Conservation (phyloP, 2,888 invertebrate genomes). For the Parnassius glacialis region DNA sequence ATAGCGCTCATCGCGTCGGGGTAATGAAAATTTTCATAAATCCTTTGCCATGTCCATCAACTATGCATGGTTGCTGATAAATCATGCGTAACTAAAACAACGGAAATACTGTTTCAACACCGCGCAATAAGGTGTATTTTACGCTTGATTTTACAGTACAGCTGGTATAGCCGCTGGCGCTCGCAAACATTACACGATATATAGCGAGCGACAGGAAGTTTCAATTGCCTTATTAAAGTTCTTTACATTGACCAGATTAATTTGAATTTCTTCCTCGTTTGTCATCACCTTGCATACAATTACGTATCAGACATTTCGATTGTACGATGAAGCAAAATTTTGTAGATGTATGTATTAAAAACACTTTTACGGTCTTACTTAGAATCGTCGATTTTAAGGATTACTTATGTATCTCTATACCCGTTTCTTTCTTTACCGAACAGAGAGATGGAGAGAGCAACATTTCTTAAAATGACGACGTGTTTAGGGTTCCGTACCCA, state of each 20-base stretch:
- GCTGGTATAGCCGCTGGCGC: constrained; percentile 11
- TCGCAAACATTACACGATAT: constrained; percentile 31
- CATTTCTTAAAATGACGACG: too few species aligned
- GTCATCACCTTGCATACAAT: constrained; percentile 28
- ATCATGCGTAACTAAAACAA: not conserved
- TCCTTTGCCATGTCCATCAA: constrained; percentile 14
- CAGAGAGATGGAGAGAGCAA: too few species aligned
- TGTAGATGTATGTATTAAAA: too few species aligned
- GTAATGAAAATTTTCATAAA: constrained; percentile 22
- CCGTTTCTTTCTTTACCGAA: too few species aligned
- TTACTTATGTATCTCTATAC: too few species aligned
- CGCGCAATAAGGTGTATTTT: constrained; percentile 5
- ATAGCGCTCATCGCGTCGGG: not conserved
- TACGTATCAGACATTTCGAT: constrained; percentile 2
- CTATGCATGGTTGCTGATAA: constrained; percentile 5
- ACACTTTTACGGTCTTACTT: too few species aligned
- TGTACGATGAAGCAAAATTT: too few species aligned
- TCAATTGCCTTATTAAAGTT: constrained; percentile 60
- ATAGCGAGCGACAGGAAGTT: constrained; percentile 49
- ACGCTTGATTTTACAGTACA: constrained; percentile 2
- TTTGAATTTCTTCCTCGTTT: constrained; percentile 36
- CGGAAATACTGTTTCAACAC: constrained; percentile 6
- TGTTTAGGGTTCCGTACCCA: too few species aligned
- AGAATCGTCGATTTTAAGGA: too few species aligned
- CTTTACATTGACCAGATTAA: constrained; percentile 49